Evolutionary conservation across 2,113 vertebrate species (phyloP), one percentile per base, ranked within the genome.

Genomic region (Grantiella picta): DNA sequence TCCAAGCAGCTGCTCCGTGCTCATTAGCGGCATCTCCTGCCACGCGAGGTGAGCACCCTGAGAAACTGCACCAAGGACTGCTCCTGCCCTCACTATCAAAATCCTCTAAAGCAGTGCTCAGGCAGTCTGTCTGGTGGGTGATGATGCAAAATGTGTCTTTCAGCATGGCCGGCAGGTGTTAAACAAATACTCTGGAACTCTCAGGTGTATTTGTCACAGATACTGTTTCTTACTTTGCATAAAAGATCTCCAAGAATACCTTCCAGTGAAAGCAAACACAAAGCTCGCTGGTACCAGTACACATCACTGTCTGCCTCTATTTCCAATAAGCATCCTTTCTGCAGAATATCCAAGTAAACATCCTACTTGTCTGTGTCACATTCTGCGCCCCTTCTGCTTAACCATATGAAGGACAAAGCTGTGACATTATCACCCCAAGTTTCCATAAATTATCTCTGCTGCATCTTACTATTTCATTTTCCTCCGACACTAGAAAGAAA

Each of bases 361-460:
- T 36, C 22, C 33, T 53, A 29, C 42, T 81, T 87, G 52, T 63
- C 50, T 36, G 3, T 50, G 27, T 66, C 77, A 54, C 44, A 22
- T 59, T 84, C 65, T 50, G 50, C 36, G 59, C 47, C 12, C 10
- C 40, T 70, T 86, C 52, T 59, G 38, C 45, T 70, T 89, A 78
- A 78, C 24, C 63, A 71, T 24, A 33, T 27, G 45, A 89, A 84
- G 36, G 44, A 75, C 57, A 64, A 77, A 90, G 9, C 40, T 71
- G n/a, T 42, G 53, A 60, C 36, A 68, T 88, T 79, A 68, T 54
- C 47, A 79, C 25, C 38, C 47, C 35, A 79, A 66, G 33, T 40
- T 73, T 63, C 69, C 44, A 52, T 71, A 75, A 78, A 47, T 96
- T 91, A n/a, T 31, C 24, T 75, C 54, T 75, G 33, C 56, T 79